These are phyloP conservation scores for Poecilia velifera DNA, from an alignment of 2,797 vertebrate species.

Conservation along the genomic window DNA sequence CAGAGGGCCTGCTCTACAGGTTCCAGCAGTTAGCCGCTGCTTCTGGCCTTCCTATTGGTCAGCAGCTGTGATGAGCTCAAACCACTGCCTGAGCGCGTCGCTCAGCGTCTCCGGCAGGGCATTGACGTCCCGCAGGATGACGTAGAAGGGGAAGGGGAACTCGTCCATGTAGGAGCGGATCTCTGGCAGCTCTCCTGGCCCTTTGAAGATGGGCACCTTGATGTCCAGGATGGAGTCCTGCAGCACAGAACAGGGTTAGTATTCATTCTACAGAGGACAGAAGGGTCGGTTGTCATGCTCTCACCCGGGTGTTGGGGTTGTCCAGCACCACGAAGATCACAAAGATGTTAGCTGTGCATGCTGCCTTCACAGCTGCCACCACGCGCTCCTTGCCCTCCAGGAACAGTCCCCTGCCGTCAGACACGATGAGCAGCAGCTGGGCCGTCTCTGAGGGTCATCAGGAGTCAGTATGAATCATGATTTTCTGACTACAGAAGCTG, in stretches of 20 bases:
- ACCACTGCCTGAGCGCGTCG: slow-evolving; percentile 97
- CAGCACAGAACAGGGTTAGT: not conserved
- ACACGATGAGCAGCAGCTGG: slow-evolving; percentile 93
- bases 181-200: slow-evolving; percentile 91
- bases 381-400: slow-evolving; percentile 96
- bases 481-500: no score
- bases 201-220: slow-evolving; percentile 96
- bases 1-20: not conserved
- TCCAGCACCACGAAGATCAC: slow-evolving; percentile 96
- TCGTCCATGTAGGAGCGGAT: slow-evolving; percentile 98
- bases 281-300: slow-evolving; percentile 12
- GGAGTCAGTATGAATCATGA: not conserved
- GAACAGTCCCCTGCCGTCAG: slow-evolving; percentile 95
- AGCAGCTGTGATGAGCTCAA: slow-evolving; percentile 91
- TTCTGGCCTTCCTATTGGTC: slow-evolving; percentile 73
- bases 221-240: slow-evolving; percentile 99
- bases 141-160: slow-evolving; percentile 97
- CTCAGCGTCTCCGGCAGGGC: slow-evolving; percentile 94
- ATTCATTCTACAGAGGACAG: not conserved
- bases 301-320: slow-evolving; percentile 93
- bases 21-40: not conserved
- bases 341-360: slow-evolving; percentile 88
- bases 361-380: slow-evolving; percentile 85
- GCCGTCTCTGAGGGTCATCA: slow-evolving; percentile 83
- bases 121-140: slow-evolving; percentile 93